These are phyloP conservation scores for Galerucella pusilla DNA, from an alignment of 2,888 invertebrate genomes.

Conservation along the genomic window DNA sequence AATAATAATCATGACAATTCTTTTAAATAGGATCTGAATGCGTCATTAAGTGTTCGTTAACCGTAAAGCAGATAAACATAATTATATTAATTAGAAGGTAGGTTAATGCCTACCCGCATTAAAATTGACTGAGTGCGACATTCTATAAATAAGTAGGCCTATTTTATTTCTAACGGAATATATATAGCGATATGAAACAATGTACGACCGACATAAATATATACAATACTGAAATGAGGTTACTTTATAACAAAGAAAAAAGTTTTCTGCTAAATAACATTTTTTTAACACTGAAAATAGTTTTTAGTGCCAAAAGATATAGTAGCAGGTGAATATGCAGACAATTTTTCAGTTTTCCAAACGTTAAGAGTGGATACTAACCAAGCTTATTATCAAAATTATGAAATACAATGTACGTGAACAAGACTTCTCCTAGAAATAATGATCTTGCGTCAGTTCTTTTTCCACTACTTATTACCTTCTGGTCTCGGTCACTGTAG, in stretches of 20 bases:
- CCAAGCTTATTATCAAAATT: no score
- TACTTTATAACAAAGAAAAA: not conserved
- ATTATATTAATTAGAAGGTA: conserved; percentile 49
- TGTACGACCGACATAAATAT: not conserved
- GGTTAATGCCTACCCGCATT: conserved; percentile 49
- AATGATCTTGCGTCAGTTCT: no score
- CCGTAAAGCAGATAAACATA: conserved; percentile 60
- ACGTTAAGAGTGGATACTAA: no score
- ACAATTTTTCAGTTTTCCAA: no score
- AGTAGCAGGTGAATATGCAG: no score
- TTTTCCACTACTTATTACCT: no score
- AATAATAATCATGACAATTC: conserved; percentile 8
- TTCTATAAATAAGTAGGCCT: conserved; percentile 13
- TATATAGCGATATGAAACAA: conserved; percentile 7
- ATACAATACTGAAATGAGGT: not conserved
- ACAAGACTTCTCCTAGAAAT: no score
- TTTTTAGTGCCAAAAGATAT: no score
- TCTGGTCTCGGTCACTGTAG: no score
- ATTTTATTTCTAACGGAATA: conserved; percentile 38
- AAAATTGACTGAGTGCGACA: conserved; percentile 33
- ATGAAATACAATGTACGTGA: not conserved
- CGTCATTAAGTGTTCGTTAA: conserved; percentile 61
- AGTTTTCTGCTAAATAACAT: no score
- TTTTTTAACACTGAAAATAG: no score
- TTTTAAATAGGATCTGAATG: conserved; percentile 41